Base-by-base conservation (phyloP, 64 coral and sea anemone species). In the Actinia tenebrosa region DNA sequence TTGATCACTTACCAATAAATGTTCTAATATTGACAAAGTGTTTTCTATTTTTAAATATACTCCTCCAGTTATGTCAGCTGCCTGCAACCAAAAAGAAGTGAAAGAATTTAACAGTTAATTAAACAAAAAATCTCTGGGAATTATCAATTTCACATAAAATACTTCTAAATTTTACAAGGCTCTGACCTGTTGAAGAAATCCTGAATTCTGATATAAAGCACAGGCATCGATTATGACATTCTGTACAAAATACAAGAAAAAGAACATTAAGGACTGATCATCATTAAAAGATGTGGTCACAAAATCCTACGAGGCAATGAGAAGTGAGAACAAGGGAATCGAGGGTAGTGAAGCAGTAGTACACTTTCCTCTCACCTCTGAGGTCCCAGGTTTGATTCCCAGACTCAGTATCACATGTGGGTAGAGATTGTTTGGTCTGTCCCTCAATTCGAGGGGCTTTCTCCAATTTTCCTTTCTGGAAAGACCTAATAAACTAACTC, bases 171-270 rank as follows among this genome's bases (percentile, higher is more conserved):
- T 62, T 44, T 10, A 85, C 46, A 80, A 50, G 17, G 79, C 4
- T 82, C 17, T 86, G 64, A 92, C 97, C 88, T 99, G 97, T 64
- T 99, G 97, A 16, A 99, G 86, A 85, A 95, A 99, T 68, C 97
- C 97, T 72, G 97, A 99, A 64, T 91, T 86, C 45, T 92, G 87
- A 83, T 95, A 54, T 18, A 99, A 61, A 15, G 91, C 86, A 88
- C 97, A 99, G 19, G 97, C 90, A 91, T 99, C 97, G 60, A 99
- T 99, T n/a, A 89, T 84, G 19, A 90, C 86, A 86, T 99, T 99
- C 97, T 99, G 71, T 90, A 71, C 25, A 84, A 46, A 91, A 64
- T 18, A 92, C 4, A 25, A 69, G 5, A 66, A 2, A 10, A 37
- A 75, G 10, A 75, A 42, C 42, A 50, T 42, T 72, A n/a, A 66